Percentiles rank a stretch among this genome's conserved stretches.
Conservation (phyloP, 2,113 vertebrate species). For the Mohoua ochrocephala region DNA sequence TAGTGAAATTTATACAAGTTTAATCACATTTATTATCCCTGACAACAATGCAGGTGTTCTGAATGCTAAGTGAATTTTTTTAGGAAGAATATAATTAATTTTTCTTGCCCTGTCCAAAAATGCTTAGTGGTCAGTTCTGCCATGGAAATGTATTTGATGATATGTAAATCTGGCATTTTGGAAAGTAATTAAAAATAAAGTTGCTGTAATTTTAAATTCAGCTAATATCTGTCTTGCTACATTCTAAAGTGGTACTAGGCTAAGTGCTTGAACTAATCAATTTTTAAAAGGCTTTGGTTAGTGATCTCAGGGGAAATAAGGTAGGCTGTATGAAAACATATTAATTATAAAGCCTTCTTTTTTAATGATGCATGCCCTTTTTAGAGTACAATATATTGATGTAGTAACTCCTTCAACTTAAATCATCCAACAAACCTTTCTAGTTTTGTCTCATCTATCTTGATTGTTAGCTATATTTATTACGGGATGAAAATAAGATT, state of each 20-base stretch:
- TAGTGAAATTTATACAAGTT: conserved; percentile 68
- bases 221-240: conserved; percentile 45
- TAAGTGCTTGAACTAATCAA: conserved; percentile 65
- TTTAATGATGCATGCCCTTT: conserved; percentile 56
- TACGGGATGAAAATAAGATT: conserved; percentile 30
- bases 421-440: conserved; percentile 16
- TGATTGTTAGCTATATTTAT: background rate
- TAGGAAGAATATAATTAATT: conserved; percentile 66
- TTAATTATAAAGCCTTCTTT: conserved; percentile 55
- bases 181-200: conserved; percentile 71
- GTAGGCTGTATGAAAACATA: conserved; percentile 53
- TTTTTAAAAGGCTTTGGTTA: conserved; percentile 62
- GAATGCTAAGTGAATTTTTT: conserved; percentile 69
- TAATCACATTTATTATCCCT: conserved; percentile 76
- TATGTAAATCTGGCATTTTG: conserved; percentile 74
- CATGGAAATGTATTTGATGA: conserved; percentile 68
- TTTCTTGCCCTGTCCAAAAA: conserved; percentile 64
- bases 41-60: conserved; percentile 69
- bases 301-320: conserved; percentile 60
- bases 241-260: conserved; percentile 38
- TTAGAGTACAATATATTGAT: conserved; percentile 49
- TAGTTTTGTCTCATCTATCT: conserved; percentile 38
- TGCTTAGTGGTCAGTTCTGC: conserved; percentile 72
- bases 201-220: conserved; percentile 62
- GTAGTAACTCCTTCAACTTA: conserved; percentile 26